Base-by-base conservation (phyloP, 2,797 vertebrate species). In the Syngnathus acus region DNA sequence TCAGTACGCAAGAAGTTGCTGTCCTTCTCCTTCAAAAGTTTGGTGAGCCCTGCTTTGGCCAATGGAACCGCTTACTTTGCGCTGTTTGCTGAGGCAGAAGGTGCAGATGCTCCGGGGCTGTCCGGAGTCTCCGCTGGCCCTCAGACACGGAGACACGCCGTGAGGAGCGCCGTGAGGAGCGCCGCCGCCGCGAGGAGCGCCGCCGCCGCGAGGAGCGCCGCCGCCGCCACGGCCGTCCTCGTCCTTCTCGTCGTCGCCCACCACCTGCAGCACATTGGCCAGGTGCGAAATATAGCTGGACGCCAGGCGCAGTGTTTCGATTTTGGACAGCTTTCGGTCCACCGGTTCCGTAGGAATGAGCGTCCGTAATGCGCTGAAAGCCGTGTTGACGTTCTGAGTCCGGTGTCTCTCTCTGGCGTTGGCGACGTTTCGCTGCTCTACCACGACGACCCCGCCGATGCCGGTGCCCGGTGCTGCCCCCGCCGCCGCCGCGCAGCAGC, bases 261-360 rank as follows among this genome's bases (percentile, higher is more conserved):
- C 89, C 72, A 32, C 26, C 26, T 32, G 26, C 26, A 95, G 86
- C 74, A 95, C 93, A 75, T 96, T 95, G 77, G 93, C 93, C 81
- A 95, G 74, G 86, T 96, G 94, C n/a, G 23, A 94, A 82, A 98
- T 98, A 90, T 98, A 98, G 90, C 95, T 97, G 79, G 95, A 98
- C 0, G 96, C 95, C 79, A 98, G 88, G 66, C 96, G 94, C 10
- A 98, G 91, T 13, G 96, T 98, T 79, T 98, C 96, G 2, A 98
- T 96, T 83, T 98, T 98, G 85, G 96, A 98, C 16, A 98, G 93
- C 69, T 97, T 97, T 68, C 96, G 88, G 80, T 98, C 95, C 82
- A 94, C 93, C 0, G 95, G 95, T 78, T 97, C 95, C 1, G 96
- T 98, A 83, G 96, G 96, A 71, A 98, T 98, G 78, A 98, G 94